A percentile compares a stretch with the other conserved stretches of the same genome.
Evolutionary conservation across 2,888 invertebrate genomes (phyloP).

Genomic region (Camptogramma bilineatum): DNA sequence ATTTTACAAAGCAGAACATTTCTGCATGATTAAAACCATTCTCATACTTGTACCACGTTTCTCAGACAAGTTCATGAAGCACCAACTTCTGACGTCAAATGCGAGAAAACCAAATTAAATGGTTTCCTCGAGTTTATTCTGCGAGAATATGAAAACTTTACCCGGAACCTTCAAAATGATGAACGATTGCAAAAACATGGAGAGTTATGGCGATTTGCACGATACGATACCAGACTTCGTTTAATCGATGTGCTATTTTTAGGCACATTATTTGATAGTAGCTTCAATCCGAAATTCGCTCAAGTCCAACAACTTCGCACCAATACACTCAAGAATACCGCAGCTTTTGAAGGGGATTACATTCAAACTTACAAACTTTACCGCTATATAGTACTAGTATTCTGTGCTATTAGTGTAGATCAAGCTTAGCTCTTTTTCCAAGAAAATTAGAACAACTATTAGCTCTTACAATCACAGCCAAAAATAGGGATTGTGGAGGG

Average conservation of each 20-base stretch:
- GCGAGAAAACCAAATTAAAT: conserved; percentile 1
- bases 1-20: too few species aligned
- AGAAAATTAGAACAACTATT: too few species aligned
- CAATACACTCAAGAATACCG: too few species aligned
- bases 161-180: neutral
- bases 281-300: too few species aligned
- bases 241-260: neutral
- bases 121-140: neutral
- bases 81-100: neutral
- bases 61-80: neutral
- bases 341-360: too few species aligned
- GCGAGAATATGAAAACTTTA: conserved; percentile 5
- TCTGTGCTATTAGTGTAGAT: too few species aligned
- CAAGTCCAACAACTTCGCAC: too few species aligned
- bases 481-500: too few species aligned
- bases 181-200: conserved; percentile 1
- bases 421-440: too few species aligned
- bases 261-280: neutral
- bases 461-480: too few species aligned
- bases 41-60: neutral
- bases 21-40: neutral
- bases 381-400: too few species aligned
- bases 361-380: too few species aligned
- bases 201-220: neutral
- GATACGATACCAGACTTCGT: neutral